These are phyloP conservation scores for Cebus imitator DNA, from an alignment of 2,113 vertebrate genomes.

Conservation along the genomic window DNA sequence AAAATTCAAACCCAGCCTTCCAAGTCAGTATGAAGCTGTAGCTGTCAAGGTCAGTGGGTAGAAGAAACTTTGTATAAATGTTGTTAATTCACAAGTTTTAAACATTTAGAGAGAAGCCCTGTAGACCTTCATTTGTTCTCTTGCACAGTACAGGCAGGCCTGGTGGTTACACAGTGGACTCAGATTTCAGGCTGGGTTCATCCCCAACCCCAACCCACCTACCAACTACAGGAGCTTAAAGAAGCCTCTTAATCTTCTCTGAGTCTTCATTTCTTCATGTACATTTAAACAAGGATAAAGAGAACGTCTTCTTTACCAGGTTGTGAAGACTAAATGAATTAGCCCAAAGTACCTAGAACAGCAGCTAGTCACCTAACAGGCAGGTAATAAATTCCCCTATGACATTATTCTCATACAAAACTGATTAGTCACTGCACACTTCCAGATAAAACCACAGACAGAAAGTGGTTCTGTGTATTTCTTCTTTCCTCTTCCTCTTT, in stretches of 20 bases:
- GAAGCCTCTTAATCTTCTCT: background rate
- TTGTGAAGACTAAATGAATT: background rate
- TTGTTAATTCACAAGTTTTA: background rate
- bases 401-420: background rate
- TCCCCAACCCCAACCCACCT: too few species aligned
- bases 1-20: background rate
- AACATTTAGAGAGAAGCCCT: background rate
- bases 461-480: background rate
- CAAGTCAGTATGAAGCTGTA: background rate
- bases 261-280: background rate
- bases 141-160: background rate
- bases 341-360: background rate
- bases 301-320: background rate
- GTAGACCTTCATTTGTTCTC: background rate
- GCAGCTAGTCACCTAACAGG: too few species aligned
- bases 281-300: background rate
- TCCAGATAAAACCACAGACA: background rate
- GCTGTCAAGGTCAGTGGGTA: background rate
- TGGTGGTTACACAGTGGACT: background rate
- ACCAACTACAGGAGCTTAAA: background rate
- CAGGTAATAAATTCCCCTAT: background rate
- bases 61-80: background rate
- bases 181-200: background rate
- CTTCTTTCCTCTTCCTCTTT: background rate
- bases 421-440: background rate